Evolutionary conservation across 2,888 invertebrate species (phyloP).

Genomic region (Sympetrum striolatum): DNA sequence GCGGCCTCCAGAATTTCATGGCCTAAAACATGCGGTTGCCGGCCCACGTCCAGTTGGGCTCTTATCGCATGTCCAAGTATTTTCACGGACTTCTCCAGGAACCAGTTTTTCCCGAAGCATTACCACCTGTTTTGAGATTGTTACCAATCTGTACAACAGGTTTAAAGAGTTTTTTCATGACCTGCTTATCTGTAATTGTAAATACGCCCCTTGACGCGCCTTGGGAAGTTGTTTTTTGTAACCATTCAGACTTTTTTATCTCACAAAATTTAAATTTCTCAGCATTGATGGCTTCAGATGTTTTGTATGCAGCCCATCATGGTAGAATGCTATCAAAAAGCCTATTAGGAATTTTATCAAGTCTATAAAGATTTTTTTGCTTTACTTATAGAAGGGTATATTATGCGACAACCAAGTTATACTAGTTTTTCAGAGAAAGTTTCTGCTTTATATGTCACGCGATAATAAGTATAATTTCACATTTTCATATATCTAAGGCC

Average conservation of each 20-base stretch:
- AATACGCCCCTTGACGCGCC: background rate
- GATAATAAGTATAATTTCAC: too few species aligned
- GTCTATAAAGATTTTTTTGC: too few species aligned
- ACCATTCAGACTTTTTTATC: too few species aligned
- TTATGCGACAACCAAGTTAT: too few species aligned
- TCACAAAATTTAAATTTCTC: too few species aligned
- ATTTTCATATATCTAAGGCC: too few species aligned
- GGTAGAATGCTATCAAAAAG: too few species aligned
- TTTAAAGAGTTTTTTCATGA: background rate
- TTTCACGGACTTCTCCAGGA: background rate
- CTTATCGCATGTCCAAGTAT: background rate
- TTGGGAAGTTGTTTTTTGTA: background rate
- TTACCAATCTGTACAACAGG: background rate
- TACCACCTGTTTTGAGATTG: background rate
- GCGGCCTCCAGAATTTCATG: background rate
- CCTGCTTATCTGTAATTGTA: background rate
- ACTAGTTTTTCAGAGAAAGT: too few species aligned
- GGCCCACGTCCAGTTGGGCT: background rate
- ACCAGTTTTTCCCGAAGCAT: background rate
- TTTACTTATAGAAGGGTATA: background rate
- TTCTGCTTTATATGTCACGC: too few species aligned
- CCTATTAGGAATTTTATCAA: too few species aligned
- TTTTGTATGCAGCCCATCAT: too few species aligned
- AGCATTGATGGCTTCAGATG: too few species aligned
- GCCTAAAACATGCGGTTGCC: background rate